phyloP scores from a whole-genome alignment of 2,888 invertebrate genomes.

The Pristionchus entomophagus region DNA sequence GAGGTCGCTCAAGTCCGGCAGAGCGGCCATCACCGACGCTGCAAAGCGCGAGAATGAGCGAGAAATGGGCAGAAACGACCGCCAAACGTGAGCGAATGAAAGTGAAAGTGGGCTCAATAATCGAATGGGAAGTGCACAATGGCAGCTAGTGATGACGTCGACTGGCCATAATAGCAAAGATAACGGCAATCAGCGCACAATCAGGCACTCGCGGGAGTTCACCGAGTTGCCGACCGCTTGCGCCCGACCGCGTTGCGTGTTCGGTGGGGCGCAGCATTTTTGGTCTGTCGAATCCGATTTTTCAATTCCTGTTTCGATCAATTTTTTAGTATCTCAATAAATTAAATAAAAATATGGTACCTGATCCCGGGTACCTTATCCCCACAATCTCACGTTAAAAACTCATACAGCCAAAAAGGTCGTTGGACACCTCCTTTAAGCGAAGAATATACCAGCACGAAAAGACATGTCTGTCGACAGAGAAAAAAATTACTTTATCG shows the following conservation, averaged over 20 bases:
- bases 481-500: no score
- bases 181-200: conserved; percentile 8
- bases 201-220: background rate
- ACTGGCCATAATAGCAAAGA: background rate
- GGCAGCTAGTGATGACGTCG: background rate
- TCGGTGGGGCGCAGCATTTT: background rate
- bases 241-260: background rate
- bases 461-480: no score
- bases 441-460: no score
- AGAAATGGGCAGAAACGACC: background rate
- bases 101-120: background rate
- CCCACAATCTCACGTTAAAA: no score
- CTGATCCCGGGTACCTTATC: no score
- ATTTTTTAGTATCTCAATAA: no score
- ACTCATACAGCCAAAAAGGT: no score
- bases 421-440: no score
- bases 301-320: no score
- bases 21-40: conserved; percentile 54
- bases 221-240: background rate
- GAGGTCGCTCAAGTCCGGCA: conserved; percentile 62
- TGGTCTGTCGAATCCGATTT: no score
- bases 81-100: background rate
- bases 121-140: background rate
- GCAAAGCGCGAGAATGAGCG: background rate
- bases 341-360: no score